Conservation (phyloP, 2,113 vertebrate genomes). For the Brachypodius melanocephalos region DNA sequence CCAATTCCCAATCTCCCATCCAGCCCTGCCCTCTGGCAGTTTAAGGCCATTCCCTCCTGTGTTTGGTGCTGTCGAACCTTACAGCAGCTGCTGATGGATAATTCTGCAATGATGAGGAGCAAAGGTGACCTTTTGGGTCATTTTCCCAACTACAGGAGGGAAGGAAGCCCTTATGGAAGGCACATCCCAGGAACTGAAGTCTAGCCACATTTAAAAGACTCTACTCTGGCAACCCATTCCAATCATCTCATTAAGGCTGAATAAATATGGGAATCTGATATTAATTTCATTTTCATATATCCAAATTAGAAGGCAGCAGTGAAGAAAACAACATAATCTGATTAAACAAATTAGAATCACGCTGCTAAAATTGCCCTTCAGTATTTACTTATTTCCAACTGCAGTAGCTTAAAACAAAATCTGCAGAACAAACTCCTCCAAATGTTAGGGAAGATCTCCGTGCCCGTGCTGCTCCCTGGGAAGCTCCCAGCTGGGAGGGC, state of each 20-base stretch:
- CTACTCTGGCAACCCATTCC: neutral
- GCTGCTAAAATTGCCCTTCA: slow-evolving; percentile 67
- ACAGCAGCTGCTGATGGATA: accelerated
- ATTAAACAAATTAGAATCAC: slow-evolving; percentile 74
- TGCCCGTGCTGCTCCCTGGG: neutral
- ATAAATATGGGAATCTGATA: slow-evolving; percentile 68
- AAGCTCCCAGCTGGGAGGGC: neutral
- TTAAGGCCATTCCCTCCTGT: neutral
- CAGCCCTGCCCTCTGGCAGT: neutral
- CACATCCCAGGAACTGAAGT: neutral
- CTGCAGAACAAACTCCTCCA: neutral
- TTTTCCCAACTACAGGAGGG: neutral
- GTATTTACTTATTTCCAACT: slow-evolving; percentile 57
- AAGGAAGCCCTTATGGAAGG: neutral
- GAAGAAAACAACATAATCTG: slow-evolving; percentile 70
- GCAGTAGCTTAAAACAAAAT: neutral
- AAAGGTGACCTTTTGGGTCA: neutral
- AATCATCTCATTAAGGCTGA: slow-evolving; percentile 59
- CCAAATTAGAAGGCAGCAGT: slow-evolving; percentile 67
- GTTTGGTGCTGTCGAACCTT: neutral
- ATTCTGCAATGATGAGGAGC: accelerated
- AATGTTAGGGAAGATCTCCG: neutral
- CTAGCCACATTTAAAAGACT: neutral
- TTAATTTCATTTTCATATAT: slow-evolving; percentile 64
- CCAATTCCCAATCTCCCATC: neutral